Conservation (phyloP, 2,888 invertebrate species). For the Ethmia dodecea region DNA sequence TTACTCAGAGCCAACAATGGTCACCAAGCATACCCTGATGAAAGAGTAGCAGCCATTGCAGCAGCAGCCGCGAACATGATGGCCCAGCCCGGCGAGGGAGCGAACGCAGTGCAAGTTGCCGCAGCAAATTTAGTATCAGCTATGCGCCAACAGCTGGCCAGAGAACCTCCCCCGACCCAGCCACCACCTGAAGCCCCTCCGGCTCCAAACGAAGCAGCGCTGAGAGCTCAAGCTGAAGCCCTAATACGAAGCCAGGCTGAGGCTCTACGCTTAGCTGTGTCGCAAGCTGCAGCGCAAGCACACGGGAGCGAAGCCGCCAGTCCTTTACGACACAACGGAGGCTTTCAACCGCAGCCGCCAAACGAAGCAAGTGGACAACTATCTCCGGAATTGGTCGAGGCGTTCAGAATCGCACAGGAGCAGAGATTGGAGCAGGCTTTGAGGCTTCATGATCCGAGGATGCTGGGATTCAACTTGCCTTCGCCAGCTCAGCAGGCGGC, state of each 20-base stretch:
- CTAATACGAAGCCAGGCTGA: slow-evolving; percentile 91
- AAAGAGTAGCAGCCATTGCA: slow-evolving; percentile 84
- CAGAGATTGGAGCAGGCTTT: slow-evolving; percentile 90
- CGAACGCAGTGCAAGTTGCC: slow-evolving; percentile 83
- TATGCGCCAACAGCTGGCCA: slow-evolving; percentile 80
- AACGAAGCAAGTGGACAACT: slow-evolving; percentile 74
- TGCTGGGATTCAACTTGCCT: slow-evolving; percentile 85
- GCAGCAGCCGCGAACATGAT: slow-evolving; percentile 80
- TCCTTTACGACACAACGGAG: slow-evolving; percentile 68
- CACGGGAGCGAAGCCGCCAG: slow-evolving; percentile 61
- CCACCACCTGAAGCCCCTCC: slow-evolving; percentile 87
- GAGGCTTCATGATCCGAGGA: slow-evolving; percentile 88
- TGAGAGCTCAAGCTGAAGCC: slow-evolving; percentile 88
- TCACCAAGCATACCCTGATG: slow-evolving; percentile 80
- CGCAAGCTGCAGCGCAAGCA: slow-evolving; percentile 81
- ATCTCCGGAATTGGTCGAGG: slow-evolving; percentile 84
- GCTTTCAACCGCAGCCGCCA: slow-evolving; percentile 58
- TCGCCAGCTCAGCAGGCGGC: slow-evolving; percentile 59
- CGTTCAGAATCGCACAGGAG: slow-evolving; percentile 84
- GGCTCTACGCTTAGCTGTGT: slow-evolving; percentile 88
- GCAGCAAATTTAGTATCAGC: slow-evolving; percentile 87
- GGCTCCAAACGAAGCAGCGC: slow-evolving; percentile 86
- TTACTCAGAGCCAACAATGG: slow-evolving; percentile 83
- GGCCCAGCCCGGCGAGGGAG: slow-evolving; percentile 78
- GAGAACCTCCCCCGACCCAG: slow-evolving; percentile 78